Conservation (phyloP, 2,888 invertebrate genomes). For the Oligia latruncula region DNA sequence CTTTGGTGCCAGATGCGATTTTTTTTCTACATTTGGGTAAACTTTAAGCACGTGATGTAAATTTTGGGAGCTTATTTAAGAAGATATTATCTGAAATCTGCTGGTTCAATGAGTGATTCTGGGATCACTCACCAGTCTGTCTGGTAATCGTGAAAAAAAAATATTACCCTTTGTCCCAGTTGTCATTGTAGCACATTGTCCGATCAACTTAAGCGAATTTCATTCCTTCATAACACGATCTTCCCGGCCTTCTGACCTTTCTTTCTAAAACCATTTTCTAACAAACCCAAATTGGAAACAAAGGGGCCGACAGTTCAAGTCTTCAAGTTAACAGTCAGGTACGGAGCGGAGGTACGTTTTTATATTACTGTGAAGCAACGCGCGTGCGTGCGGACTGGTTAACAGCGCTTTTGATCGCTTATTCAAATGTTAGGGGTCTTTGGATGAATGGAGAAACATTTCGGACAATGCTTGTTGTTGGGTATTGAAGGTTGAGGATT, state of each 20-base stretch:
- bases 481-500: not conserved
- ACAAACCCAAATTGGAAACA: slow-evolving; percentile 37
- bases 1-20: slow-evolving; percentile 65
- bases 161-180: not conserved
- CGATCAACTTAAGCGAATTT: not conserved
- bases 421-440: slow-evolving; percentile 66
- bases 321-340: slow-evolving; percentile 31
- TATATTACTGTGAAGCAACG: slow-evolving; percentile 59
- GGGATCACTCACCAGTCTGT: not conserved
- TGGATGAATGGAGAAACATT: slow-evolving; percentile 36
- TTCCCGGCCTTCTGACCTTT: not conserved
- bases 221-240: not conserved
- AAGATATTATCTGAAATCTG: slow-evolving; percentile 15
- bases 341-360: slow-evolving; percentile 42
- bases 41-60: slow-evolving; percentile 38
- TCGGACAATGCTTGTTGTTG: not conserved
- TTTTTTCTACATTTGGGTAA: slow-evolving; percentile 42
- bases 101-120: too few relatives aligned
- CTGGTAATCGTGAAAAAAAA: not conserved
- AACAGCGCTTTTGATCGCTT: slow-evolving; percentile 70
- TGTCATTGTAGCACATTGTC: not conserved
- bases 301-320: slow-evolving; percentile 20
- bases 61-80: slow-evolving; percentile 41
- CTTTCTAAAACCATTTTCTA: not conserved
- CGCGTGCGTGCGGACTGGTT: slow-evolving; percentile 67